A percentile compares a stretch with the other conserved stretches of the same genome.
Conservation (phyloP, 2,113 vertebrate genomes). For the Regulus satrapa region DNA sequence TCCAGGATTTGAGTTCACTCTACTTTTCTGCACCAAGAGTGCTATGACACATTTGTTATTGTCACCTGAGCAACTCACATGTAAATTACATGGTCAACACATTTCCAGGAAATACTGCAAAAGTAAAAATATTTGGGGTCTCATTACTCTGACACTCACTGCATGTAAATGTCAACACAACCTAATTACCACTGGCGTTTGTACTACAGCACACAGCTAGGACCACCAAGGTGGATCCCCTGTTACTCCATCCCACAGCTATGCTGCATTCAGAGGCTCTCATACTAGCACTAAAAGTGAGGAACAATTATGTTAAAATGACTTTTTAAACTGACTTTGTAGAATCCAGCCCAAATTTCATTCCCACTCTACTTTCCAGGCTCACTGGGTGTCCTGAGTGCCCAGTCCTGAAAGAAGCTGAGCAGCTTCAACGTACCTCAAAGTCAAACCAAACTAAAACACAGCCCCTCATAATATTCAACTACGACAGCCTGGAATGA, state of each 20-base stretch:
- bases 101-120: slow-evolving; percentile 31
- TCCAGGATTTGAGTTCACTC: neutral
- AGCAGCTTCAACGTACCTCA: neutral
- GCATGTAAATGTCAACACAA: neutral
- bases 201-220: neutral
- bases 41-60: neutral
- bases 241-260: neutral
- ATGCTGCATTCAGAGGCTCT: neutral
- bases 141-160: neutral
- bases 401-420: neutral
- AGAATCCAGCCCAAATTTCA: neutral
- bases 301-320: neutral
- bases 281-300: neutral
- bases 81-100: neutral
- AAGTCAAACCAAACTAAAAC: neutral
- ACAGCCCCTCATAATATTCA: neutral
- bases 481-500: neutral
- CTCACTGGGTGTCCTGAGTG: neutral
- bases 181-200: neutral
- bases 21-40: neutral
- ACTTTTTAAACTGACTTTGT: neutral
- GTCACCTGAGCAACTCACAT: neutral
- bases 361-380: neutral
- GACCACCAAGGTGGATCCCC: neutral
- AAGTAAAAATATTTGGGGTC: slow-evolving; percentile 1